Conservation (phyloP, 2,113 vertebrate genomes). For the Nycticorax nycticorax region DNA sequence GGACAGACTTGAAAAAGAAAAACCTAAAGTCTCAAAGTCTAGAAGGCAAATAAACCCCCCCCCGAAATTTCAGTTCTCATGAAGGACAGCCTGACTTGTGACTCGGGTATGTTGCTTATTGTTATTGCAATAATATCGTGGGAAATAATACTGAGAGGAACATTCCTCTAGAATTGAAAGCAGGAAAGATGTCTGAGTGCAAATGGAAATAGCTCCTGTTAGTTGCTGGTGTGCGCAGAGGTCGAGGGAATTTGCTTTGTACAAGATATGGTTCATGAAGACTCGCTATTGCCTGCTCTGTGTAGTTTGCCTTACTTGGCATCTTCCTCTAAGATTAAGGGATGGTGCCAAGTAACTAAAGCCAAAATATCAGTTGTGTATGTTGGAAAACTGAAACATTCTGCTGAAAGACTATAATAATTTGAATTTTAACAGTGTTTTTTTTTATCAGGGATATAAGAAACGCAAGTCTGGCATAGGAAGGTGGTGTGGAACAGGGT, state of each 20-base stretch:
- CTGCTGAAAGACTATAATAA: background rate
- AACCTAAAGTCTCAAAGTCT: background rate
- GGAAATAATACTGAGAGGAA: background rate
- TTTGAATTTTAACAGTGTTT: background rate
- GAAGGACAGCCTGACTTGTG: background rate
- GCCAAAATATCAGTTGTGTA: background rate
- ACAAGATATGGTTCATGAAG: background rate
- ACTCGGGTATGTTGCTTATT: background rate
- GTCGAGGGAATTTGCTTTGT: slow-evolving; percentile 22
- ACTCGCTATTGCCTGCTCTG: background rate
- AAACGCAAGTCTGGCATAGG: background rate
- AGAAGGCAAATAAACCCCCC: background rate
- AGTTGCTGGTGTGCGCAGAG: background rate
- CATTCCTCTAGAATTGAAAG: background rate
- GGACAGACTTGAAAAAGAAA: background rate
- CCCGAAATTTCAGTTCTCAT: background rate
- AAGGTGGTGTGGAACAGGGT: background rate
- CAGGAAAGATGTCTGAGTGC: background rate
- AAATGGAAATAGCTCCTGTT: background rate
- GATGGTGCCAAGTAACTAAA: background rate
- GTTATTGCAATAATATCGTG: background rate
- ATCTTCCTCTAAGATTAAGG: background rate
- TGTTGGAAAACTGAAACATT: background rate
- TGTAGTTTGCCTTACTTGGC: background rate
- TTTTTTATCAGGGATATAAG: background rate